phyloP scores from a whole-genome alignment of 2,888 invertebrate genomes.

The Tholera decimalis region DNA sequence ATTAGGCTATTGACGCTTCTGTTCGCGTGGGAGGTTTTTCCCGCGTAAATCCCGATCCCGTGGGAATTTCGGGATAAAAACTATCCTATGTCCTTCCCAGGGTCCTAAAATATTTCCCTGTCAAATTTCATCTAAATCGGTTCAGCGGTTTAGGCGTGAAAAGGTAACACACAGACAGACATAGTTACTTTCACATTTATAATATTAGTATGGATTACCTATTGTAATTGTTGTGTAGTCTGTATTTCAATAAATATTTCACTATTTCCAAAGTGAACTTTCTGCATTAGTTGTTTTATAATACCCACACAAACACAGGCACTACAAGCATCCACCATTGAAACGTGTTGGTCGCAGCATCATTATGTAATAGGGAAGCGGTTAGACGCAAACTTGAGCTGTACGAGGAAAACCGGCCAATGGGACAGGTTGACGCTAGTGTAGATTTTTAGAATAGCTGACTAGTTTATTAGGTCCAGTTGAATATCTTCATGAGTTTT shows the following conservation, averaged over 20 bases:
- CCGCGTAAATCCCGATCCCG: too few species aligned
- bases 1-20: too few species aligned
- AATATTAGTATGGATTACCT: too few species aligned
- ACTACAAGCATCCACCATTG: conserved; percentile 16
- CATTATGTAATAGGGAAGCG: conserved; percentile 53
- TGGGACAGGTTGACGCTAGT: conserved; percentile 32
- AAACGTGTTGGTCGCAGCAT: conserved; percentile 21
- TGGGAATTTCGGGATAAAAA: too few species aligned
- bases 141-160: too few species aligned
- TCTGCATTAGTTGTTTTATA: conserved; percentile 3
- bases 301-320: not conserved
- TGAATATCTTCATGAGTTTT: conserved; percentile 11
- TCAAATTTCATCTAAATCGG: too few species aligned
- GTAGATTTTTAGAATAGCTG: conserved; percentile 43
- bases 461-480: conserved; percentile 13
- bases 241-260: not conserved
- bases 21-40: too few species aligned
- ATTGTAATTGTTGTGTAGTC: too few species aligned
- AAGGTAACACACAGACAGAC: too few species aligned
- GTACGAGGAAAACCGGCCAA: conserved; percentile 22
- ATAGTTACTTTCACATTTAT: too few species aligned
- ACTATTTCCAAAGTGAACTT: not conserved
- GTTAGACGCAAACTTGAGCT: conserved; percentile 44
- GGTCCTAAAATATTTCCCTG: too few species aligned
- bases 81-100: too few species aligned